A percentile compares a stretch with the other conserved stretches of the same genome.
phyloP scores from a whole-genome alignment of 2,113 vertebrate genomes.

The Nannospalax galili region DNA sequence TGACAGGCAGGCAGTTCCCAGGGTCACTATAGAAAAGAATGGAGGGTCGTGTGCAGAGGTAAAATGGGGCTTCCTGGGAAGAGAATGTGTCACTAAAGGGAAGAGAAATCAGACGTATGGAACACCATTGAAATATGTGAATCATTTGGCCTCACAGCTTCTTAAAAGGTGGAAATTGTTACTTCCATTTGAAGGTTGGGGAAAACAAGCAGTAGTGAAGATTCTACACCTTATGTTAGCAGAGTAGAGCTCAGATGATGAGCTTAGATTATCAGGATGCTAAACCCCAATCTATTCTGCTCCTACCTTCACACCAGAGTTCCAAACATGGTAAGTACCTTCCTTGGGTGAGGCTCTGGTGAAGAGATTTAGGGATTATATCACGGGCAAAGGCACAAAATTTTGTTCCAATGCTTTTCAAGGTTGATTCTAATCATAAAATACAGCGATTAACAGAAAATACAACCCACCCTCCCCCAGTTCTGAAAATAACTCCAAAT shows the following conservation, averaged over 20 bases:
- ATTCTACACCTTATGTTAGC: neutral
- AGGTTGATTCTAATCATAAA: neutral
- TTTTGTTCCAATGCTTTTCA: neutral
- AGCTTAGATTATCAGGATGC: neutral
- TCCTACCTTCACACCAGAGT: accelerated
- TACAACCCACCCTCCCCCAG: neutral
- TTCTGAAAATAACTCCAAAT: neutral
- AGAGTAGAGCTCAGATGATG: neutral
- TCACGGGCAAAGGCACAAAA: neutral
- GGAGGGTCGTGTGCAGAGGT: neutral
- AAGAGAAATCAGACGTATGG: neutral
- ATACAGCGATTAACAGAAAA: neutral
- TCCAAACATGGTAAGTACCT: neutral
- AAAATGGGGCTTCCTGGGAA: neutral
- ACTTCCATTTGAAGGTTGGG: neutral
- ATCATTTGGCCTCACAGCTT: neutral
- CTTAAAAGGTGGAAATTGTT: too few relatives aligned
- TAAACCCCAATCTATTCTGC: too few relatives aligned
- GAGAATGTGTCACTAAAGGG: neutral
- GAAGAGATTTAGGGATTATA: neutral
- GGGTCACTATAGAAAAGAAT: neutral
- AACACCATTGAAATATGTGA: neutral
- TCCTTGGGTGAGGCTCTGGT: neutral
- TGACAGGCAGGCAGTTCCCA: neutral
- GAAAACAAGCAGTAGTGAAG: neutral